phyloP scores from a whole-genome alignment of 2,113 vertebrate species.

The Sylvietta virens region DNA sequence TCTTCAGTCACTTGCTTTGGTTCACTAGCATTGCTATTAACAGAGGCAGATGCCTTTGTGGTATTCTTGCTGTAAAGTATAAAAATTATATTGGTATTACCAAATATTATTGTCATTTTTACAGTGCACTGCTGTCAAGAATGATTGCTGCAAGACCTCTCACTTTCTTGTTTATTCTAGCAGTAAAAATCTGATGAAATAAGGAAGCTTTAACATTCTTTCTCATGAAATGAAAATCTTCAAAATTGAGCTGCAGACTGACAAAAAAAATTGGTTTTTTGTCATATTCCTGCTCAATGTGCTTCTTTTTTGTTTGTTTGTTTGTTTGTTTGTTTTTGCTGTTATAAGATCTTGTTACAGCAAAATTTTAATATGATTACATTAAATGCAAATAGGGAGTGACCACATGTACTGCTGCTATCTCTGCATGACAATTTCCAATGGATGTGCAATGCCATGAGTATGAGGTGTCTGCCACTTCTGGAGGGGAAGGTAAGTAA shows the following conservation, averaged over 20 bases:
- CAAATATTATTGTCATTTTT: neutral
- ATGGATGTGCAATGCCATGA: neutral
- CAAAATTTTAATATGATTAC: neutral
- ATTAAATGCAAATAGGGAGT: neutral
- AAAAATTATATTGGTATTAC: neutral
- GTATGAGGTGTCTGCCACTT: neutral
- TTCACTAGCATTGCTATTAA: neutral
- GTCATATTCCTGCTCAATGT: neutral
- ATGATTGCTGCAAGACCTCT: neutral
- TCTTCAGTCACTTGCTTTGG: neutral
- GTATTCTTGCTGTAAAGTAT: neutral
- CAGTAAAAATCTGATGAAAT: neutral
- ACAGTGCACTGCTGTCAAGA: neutral
- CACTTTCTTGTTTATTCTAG: neutral
- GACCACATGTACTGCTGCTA: neutral
- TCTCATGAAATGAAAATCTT: neutral
- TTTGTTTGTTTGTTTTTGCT: neutral
- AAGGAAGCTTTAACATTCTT: neutral
- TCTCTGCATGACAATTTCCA: neutral
- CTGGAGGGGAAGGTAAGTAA: neutral
- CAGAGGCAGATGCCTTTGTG: neutral
- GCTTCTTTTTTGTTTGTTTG: neutral
- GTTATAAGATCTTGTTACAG: neutral
- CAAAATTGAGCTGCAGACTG: neutral
- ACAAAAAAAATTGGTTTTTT: neutral